phyloP scores from a whole-genome alignment of 2,888 invertebrate species.

The Sphaerophoria taeniata region DNA sequence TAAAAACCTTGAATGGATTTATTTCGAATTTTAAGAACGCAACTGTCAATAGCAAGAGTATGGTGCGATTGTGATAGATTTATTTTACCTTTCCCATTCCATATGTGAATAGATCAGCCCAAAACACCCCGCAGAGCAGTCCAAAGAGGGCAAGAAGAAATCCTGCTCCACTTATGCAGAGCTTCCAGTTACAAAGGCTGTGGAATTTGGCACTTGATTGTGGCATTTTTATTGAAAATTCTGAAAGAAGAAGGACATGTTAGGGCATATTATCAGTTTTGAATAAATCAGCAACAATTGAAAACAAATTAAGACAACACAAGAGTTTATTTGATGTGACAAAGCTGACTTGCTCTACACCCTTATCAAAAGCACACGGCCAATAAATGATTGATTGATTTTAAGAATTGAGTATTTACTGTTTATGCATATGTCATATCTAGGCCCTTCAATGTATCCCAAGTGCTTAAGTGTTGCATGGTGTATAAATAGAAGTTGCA shows the following conservation, averaged over 20 bases:
- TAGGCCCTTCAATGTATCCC: constrained; percentile 15
- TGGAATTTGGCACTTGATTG: constrained; percentile 77
- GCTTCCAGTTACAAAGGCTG: constrained; percentile 77
- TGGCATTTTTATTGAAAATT: constrained; percentile 77
- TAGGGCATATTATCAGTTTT: neutral
- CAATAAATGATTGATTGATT: too few relatives aligned
- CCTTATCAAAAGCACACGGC: too few relatives aligned
- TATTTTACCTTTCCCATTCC: constrained; percentile 81
- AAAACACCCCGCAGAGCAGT: constrained; percentile 81
- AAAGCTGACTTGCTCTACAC: too few relatives aligned
- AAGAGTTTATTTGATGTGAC: too few relatives aligned
- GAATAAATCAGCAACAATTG: too few relatives aligned
- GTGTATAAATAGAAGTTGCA: neutral
- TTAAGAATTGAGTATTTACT: too few relatives aligned
- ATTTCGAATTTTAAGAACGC: constrained; percentile 6
- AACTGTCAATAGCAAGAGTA: neutral
- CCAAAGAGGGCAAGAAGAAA: constrained; percentile 79
- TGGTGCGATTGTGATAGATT: constrained; percentile 22
- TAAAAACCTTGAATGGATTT: constrained; percentile 44
- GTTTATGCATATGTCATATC: too few relatives aligned
- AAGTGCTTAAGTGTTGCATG: neutral
- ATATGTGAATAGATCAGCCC: constrained; percentile 81
- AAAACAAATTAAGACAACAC: too few relatives aligned
- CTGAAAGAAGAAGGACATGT: constrained; percentile 32
- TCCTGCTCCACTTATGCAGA: constrained; percentile 78